Base-by-base conservation (phyloP, 2,888 invertebrate species). In the Amblyjoppa fuscipennis region DNA sequence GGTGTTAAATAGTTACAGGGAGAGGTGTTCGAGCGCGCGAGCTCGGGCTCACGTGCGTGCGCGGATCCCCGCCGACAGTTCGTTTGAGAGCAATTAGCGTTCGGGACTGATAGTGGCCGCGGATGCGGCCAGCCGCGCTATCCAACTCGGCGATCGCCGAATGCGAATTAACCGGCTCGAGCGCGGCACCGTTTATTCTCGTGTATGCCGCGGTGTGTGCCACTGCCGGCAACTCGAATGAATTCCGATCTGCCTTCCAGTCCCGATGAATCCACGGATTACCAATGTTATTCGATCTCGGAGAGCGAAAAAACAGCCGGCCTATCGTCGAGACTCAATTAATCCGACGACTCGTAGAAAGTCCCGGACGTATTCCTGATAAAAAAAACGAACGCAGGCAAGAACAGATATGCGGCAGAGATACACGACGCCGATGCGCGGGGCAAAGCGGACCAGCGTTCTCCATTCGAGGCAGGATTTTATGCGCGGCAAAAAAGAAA, bases 81-180 rank as follows among this genome's bases (percentile, higher is more conserved):
- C 92, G 92, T 92, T 93, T 92, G 92, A 91, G 92, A 91, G 93
- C 93, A 93, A 93, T 93, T 93, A 93, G 92, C 91, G 90, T 89
- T 88, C 87, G 89, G 90, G 87, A 85, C 88, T 87, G 91, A 92
- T 90, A 91, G 69, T 61, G n/a, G 66, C 64, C 71, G 90, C 88
- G 86, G 89, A 88, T 84, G 87, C 90, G 89, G 88, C 88, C 88
- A 83, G 87, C 87, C 87, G 84, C 87, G 88, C 89, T 92, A 92
- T 91, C 89, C 83, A 69, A 83, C 83, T 84, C 76, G 71, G 81
- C 81, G 88, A 87, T 87, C 87, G 75, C 75, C 87, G 80, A 85
- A 85, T 81, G 79, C 77, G 86, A 88, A 88, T 89, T 88, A 88
- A 84, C 83, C 75, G 68, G 51, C 53, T 53, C 74, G 69, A 53